phyloP scores from a whole-genome alignment of 2,797 vertebrate genomes.

The Columba guinea region DNA sequence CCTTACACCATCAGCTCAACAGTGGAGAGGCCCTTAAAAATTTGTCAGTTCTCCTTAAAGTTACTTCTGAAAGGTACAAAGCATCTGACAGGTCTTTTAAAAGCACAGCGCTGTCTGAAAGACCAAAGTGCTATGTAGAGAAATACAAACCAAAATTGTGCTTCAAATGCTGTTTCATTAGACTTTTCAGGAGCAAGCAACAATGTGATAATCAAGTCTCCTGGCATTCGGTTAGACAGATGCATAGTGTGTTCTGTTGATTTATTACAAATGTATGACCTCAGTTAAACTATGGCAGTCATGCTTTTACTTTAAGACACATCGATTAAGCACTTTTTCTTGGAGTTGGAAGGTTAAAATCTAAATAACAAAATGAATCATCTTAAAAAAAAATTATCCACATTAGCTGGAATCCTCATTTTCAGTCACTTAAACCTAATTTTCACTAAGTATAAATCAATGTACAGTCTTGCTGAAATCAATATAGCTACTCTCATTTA shows the following conservation, averaged over 20 bases:
- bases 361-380: constrained; percentile 24
- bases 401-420: constrained; percentile 37
- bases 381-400: neutral
- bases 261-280: neutral
- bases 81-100: neutral
- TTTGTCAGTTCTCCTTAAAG: neutral
- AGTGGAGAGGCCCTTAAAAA: neutral
- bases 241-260: neutral
- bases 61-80: neutral
- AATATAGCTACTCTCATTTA: constrained; percentile 15
- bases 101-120: neutral
- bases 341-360: constrained; percentile 28
- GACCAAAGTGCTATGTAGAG: neutral
- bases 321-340: constrained; percentile 28
- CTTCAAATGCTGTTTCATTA: neutral
- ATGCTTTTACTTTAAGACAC: neutral
- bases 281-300: neutral
- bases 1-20: neutral
- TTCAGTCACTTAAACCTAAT: constrained; percentile 49
- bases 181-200: neutral
- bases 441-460: constrained; percentile 45
- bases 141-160: neutral
- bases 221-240: neutral
- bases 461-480: constrained; percentile 33
- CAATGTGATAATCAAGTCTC: neutral